Evolutionary conservation across 1,140 invertebrate species (phyloP).

Genomic region (Archivesica marissinica): DNA sequence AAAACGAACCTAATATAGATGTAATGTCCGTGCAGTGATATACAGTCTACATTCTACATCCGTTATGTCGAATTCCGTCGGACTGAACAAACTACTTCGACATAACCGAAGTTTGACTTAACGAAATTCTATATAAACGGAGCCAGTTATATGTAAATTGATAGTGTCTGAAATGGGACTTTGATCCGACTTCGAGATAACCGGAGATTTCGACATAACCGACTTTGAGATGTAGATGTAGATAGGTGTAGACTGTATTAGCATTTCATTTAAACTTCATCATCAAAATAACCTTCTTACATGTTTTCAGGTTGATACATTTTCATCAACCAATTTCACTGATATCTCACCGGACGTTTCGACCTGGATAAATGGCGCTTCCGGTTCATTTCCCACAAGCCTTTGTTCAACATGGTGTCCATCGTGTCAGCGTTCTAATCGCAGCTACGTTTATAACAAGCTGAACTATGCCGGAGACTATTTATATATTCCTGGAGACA

Average conservation of each 20-base stretch:
- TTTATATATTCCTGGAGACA: constrained; percentile 85
- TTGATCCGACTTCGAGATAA: too few relatives aligned
- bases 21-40: too few relatives aligned
- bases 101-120: too few relatives aligned
- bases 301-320: constrained; percentile 3
- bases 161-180: too few relatives aligned
- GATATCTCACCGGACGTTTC: not conserved
- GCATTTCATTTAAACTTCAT: not conserved
- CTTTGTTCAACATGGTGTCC: constrained; percentile 64
- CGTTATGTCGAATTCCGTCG: too few relatives aligned
- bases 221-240: too few relatives aligned
- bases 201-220: too few relatives aligned
- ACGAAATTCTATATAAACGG: too few relatives aligned
- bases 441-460: not conserved
- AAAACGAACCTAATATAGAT: too few relatives aligned
- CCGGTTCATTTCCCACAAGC: constrained; percentile 7
- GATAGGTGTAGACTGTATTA: not conserved
- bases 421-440: constrained; percentile 52
- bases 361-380: not conserved
- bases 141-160: too few relatives aligned
- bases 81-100: too few relatives aligned
- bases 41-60: too few relatives aligned
- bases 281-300: not conserved
- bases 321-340: not conserved
- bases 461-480: not conserved